Evolutionary conservation across 2,888 invertebrate species (phyloP).

Genomic region (Caenorhabditis sp.): DNA sequence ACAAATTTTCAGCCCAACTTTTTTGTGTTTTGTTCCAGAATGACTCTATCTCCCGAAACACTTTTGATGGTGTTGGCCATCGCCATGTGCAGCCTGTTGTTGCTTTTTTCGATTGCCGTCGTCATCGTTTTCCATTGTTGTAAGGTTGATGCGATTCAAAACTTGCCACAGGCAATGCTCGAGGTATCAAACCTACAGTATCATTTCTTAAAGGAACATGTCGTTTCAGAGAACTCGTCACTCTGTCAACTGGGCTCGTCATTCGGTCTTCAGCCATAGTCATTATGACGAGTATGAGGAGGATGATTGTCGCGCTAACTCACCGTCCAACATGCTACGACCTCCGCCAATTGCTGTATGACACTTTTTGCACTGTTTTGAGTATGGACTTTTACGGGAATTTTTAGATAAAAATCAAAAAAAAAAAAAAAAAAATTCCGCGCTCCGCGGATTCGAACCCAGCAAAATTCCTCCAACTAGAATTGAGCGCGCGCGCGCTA

Average conservation of each 20-base stretch:
- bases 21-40: slow-evolving; percentile 21
- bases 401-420: too few species aligned
- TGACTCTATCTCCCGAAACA: slow-evolving; percentile 47
- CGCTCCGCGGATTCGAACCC: too few species aligned
- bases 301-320: slow-evolving; percentile 10
- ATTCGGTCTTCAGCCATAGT: slow-evolving; percentile 45
- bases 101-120: slow-evolving; percentile 48
- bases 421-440: too few species aligned
- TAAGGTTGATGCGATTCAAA: slow-evolving; percentile 39
- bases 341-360: slow-evolving; percentile 35
- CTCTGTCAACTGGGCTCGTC: slow-evolving; percentile 52
- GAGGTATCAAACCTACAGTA: too few species aligned
- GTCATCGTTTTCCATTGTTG: slow-evolving; percentile 52
- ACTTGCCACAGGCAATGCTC: slow-evolving; percentile 41
- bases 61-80: slow-evolving; percentile 47
- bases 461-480: too few species aligned
- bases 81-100: slow-evolving; percentile 49
- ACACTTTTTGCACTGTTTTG: not conserved
- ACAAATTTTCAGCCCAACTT: not conserved
- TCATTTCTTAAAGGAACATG: too few species aligned
- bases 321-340: not conserved
- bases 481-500: too few species aligned
- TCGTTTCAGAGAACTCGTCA: slow-evolving; percentile 45
- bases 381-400: too few species aligned
- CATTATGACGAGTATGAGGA: slow-evolving; percentile 33